phyloP scores from a whole-genome alignment of 2,113 vertebrate genomes.

The Martes martes region DNA sequence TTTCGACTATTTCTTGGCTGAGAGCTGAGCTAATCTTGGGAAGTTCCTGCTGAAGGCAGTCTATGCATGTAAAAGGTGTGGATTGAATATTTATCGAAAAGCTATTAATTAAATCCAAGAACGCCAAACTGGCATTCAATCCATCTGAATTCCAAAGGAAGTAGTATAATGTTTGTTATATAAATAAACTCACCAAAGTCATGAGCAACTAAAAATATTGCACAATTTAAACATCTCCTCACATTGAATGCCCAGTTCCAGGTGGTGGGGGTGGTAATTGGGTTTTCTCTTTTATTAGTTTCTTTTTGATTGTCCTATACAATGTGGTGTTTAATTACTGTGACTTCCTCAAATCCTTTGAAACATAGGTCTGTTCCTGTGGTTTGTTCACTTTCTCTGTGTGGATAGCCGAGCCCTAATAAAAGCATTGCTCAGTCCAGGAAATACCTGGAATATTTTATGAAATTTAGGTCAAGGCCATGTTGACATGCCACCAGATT shows the following conservation, averaged over 20 bases:
- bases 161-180: not conserved
- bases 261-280: not conserved
- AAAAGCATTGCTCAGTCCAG: not conserved
- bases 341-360: not conserved
- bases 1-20: not conserved
- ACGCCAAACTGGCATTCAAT: not conserved
- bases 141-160: not conserved
- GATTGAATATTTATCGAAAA: not conserved
- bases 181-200: not conserved
- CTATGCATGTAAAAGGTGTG: not conserved
- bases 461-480: not conserved
- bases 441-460: not conserved
- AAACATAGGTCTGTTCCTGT: slow-evolving; percentile 2
- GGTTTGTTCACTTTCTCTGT: not conserved
- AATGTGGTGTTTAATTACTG: not conserved
- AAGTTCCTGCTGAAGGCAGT: not conserved
- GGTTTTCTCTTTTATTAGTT: not conserved
- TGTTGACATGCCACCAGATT: not conserved
- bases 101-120: not conserved
- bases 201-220: not conserved
- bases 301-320: not conserved
- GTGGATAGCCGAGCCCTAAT: not conserved
- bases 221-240: not conserved
- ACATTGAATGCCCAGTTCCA: not conserved
- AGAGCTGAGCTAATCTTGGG: not conserved